These are phyloP conservation scores for Heterohyrax brucei DNA, from an alignment of 2,797 vertebrate species.

Conservation along the genomic window DNA sequence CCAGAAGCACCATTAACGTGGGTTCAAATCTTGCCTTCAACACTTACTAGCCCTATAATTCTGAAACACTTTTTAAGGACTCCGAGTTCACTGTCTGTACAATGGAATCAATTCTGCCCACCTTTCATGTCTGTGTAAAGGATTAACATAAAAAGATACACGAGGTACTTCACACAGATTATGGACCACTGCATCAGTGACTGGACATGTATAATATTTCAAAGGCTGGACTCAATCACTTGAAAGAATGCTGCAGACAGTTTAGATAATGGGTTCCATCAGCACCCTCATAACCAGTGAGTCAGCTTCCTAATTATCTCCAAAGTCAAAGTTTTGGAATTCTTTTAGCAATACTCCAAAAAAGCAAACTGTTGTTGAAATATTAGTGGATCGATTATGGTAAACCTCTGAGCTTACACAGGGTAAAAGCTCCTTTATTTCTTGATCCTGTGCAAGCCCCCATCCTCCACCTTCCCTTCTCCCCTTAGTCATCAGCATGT, in stretches of 20 bases:
- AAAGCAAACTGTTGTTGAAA: slow-evolving; percentile 61
- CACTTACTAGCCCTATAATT: background rate
- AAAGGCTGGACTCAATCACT: background rate
- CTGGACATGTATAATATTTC: background rate
- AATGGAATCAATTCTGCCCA: background rate
- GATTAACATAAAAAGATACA: background rate
- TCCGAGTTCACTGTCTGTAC: background rate
- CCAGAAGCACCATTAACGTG: background rate
- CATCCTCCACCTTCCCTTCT: background rate
- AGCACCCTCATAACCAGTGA: background rate
- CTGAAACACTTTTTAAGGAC: background rate
- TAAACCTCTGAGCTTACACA: slow-evolving; percentile 10
- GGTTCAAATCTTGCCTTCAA: background rate
- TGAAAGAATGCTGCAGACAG: slow-evolving; percentile 18
- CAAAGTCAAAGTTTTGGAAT: slow-evolving; percentile 64
- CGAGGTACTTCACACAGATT: background rate
- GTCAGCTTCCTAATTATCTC: slow-evolving; percentile 46
- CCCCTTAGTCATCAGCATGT: background rate
- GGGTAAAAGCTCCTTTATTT: slow-evolving; percentile 41
- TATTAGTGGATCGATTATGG: slow-evolving; percentile 16
- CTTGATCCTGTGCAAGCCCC: background rate
- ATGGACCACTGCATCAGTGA: background rate
- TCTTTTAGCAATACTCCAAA: slow-evolving; percentile 57
- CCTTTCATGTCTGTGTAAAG: background rate
- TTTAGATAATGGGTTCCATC: slow-evolving; percentile 43